These are phyloP conservation scores for Folsomia candida DNA, from an alignment of 2,888 invertebrate genomes.

Conservation along the genomic window DNA sequence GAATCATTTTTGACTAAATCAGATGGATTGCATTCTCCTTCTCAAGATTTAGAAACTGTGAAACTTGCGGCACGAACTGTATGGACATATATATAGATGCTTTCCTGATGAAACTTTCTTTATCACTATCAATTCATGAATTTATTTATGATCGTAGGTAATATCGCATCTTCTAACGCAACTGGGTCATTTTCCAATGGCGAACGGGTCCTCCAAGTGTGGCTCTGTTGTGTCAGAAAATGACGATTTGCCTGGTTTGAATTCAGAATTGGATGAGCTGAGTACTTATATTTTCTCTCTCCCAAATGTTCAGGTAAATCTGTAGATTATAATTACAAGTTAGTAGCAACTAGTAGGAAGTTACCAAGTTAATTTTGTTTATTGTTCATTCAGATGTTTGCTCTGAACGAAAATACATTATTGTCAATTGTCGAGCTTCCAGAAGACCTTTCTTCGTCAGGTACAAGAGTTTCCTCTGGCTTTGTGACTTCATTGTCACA, in stretches of 20 bases:
- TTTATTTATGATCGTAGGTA: background rate
- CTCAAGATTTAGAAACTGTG: constrained; percentile 56
- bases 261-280: constrained; percentile 63
- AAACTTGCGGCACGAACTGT: constrained; percentile 64
- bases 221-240: constrained; percentile 88
- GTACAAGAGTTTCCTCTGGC: constrained; percentile 63
- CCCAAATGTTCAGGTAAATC: constrained; percentile 69
- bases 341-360: background rate
- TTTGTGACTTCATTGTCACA: constrained; percentile 70
- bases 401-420: constrained; percentile 73
- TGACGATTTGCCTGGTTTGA: constrained; percentile 75
- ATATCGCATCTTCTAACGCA: constrained; percentile 77
- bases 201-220: constrained; percentile 80
- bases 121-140: no score
- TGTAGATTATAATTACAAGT: no score
- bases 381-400: constrained; percentile 67
- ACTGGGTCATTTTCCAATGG: constrained; percentile 91
- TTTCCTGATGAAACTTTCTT: background rate
- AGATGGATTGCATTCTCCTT: background rate
- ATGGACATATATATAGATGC: constrained; percentile 27
- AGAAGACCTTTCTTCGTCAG: background rate
- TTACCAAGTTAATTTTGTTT: no score
- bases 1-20: background rate
- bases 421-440: constrained; percentile 86
- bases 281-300: constrained; percentile 77